Evolutionary conservation across 2,888 invertebrate genomes (phyloP).

Genomic region (Agapostemon virescens): DNA sequence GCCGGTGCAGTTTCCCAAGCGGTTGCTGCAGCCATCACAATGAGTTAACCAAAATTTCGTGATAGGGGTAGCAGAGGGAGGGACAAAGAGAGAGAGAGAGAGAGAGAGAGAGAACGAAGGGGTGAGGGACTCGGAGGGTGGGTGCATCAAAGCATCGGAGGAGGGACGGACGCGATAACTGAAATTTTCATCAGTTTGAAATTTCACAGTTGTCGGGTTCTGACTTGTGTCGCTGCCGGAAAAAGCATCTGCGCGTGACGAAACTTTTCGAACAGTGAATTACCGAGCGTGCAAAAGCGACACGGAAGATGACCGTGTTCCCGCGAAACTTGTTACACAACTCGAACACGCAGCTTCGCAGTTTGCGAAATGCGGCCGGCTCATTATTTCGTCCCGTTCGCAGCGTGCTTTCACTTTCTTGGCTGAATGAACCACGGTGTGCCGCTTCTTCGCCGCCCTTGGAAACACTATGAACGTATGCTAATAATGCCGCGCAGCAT

Average conservation of each 20-base stretch:
- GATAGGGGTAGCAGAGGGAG: background rate
- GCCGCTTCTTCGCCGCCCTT: constrained; percentile 27
- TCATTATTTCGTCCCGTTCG: constrained; percentile 3
- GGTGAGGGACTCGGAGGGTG: no score
- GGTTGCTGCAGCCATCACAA: constrained; percentile 37
- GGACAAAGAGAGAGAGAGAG: no score
- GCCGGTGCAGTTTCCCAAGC: constrained; percentile 30
- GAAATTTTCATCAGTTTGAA: constrained; percentile 54
- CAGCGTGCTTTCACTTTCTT: constrained; percentile 36
- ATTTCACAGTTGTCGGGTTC: constrained; percentile 39
- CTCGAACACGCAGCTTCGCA: background rate
- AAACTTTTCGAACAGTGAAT: constrained; percentile 20
- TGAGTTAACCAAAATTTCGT: constrained; percentile 50
- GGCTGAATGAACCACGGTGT: constrained; percentile 23
- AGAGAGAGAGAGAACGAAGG: no score
- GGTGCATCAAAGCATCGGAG: constrained; percentile 26
- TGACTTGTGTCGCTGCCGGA: constrained; percentile 16
- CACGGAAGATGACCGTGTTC: constrained; percentile 3
- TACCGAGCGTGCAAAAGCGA: background rate
- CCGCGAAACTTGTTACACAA: constrained; percentile 13
- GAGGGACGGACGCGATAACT: constrained; percentile 27
- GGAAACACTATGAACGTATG: constrained; percentile 29
- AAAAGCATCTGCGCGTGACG: constrained; percentile 17
- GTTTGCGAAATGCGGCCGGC: background rate
- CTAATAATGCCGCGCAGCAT: constrained; percentile 32